These are phyloP conservation scores for Danionella cerebrum DNA, from an alignment of 2,113 vertebrate genomes.

Conservation along the genomic window DNA sequence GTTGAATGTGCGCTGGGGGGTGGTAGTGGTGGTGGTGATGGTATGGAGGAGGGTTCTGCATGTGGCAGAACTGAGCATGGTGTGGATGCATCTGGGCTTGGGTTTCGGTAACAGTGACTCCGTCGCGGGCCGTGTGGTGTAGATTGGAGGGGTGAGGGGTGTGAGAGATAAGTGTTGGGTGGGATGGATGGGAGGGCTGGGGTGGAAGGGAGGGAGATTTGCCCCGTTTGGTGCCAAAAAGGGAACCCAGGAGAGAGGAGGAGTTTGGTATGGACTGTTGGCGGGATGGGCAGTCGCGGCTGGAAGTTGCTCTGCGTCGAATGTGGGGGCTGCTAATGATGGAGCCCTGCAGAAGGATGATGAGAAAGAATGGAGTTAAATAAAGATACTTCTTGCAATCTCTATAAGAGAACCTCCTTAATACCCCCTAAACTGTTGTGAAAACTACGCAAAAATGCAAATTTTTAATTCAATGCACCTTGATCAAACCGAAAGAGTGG, in stretches of 20 bases:
- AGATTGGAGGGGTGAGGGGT: constrained; percentile 59
- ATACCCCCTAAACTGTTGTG: too few species aligned
- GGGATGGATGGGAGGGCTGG: constrained; percentile 41
- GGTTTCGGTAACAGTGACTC: constrained; percentile 56
- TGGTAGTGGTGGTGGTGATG: constrained; percentile 94
- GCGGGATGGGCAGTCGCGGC: constrained; percentile 86
- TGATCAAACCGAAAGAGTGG: too few species aligned
- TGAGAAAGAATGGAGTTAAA: constrained; percentile 21
- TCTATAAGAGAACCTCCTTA: too few species aligned
- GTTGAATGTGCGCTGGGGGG: constrained; percentile 79
- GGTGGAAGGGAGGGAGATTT: constrained; percentile 68
- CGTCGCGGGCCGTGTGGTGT: constrained; percentile 67
- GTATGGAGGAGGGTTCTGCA: constrained; percentile 88
- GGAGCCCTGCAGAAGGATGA: constrained; percentile 79
- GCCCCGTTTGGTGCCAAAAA: constrained; percentile 82
- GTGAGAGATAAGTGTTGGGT: constrained; percentile 73
- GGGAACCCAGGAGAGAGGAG: constrained; percentile 86
- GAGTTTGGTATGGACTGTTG: constrained; percentile 86
- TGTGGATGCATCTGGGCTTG: constrained; percentile 65
- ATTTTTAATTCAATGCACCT: too few species aligned
- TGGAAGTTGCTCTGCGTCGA: constrained; percentile 81
- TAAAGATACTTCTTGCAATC: neutral
- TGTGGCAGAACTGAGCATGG: constrained; percentile 78
- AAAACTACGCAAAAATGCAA: too few species aligned
- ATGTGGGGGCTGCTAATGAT: constrained; percentile 98